Evolutionary conservation across 2,888 invertebrate genomes (phyloP), one percentile per base, ranked within the genome.

Genomic region (Mamestra brassicae): DNA sequence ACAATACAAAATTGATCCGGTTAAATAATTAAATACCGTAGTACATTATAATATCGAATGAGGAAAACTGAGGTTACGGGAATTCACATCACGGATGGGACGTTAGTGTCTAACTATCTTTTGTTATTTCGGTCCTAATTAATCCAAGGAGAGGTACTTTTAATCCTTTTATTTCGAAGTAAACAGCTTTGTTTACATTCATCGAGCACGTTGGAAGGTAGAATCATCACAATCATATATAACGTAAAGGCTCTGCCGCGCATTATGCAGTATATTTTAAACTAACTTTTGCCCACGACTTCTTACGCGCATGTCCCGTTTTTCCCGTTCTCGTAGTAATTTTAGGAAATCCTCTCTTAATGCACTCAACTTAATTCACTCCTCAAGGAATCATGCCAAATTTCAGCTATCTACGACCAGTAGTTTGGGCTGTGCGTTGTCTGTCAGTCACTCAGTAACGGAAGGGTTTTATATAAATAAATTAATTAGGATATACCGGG

Each of bases 11-110:
- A 60, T 70, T 7, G 4, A 62, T 74, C 66, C 42, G 13, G n/a
- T 69, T 62, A 67, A 68, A 66, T 72, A 17, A 70, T 52, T 52
- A 6, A 50, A 38, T 65, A 36, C 13, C 47, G 1, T 8, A 47
- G 11, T 47, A 26, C 3, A 62, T 60, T 45, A 34, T 66, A 60
- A 76, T 47, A 83, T 78, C 62, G 17, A 3, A 69, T 1, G 47
- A 86, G 85, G 85, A 85, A 85, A 85, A 85, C 76, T 8, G 42
- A 62, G 58, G 38, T 67, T 64, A 75, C 54, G 74, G 86, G 81
- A 81, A 81, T 78, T 54, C 55, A 80, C 84, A 72, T 50, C 45
- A 42, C 45, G 65, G 36, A 38, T 60, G 10, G 26, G 26, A 60
- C 58, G 15, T n/a, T 42, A 13, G 26, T 62, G 17, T 52, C 15